These are phyloP conservation scores for Diplosoma virens DNA, from an alignment of 23 tunicate genomes.

Conservation along the genomic window DNA sequence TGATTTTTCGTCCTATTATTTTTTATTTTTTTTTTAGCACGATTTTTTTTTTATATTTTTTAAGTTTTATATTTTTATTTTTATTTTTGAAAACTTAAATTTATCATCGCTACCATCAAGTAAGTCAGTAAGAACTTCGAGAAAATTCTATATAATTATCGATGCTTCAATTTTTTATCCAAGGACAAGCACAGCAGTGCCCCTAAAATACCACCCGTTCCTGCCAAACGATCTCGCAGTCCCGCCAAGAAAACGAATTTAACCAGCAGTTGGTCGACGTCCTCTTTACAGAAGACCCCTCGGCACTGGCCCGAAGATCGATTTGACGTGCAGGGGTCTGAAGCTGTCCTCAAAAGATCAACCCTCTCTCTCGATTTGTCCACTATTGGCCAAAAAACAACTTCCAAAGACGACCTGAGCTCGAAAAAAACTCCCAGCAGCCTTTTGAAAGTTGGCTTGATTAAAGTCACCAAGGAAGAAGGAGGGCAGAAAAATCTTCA, in stretches of 20 bases:
- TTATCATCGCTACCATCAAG: too few species aligned
- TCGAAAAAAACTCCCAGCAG: constrained; percentile 9
- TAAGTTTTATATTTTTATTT: too few species aligned
- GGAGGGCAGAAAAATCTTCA: constrained; percentile 24
- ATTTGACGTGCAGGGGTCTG: background rate
- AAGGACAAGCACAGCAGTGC: background rate
- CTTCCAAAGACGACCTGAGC: background rate
- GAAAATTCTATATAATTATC: too few species aligned
- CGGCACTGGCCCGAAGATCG: constrained; percentile 40
- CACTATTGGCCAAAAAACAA: constrained; percentile 21
- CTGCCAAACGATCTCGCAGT: constrained; percentile 29
- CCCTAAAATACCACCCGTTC: constrained; percentile 14
- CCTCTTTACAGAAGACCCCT: constrained; percentile 14
- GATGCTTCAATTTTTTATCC: too few species aligned
- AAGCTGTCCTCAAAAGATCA: constrained; percentile 5
- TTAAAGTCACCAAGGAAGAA: constrained; percentile 22
- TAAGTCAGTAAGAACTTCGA: too few species aligned
- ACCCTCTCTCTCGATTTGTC: constrained; percentile 39
- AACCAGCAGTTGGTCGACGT: constrained; percentile 29
- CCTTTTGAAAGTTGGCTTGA: constrained; percentile 20
- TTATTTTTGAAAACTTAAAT: too few species aligned
- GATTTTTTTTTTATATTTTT: too few species aligned
- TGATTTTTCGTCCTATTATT: too few species aligned
- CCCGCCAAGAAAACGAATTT: constrained; percentile 29
- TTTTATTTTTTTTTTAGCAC: too few species aligned